Base-by-base conservation (phyloP, 92 coral and sea anemone species). In the Actinostola sp. region DNA sequence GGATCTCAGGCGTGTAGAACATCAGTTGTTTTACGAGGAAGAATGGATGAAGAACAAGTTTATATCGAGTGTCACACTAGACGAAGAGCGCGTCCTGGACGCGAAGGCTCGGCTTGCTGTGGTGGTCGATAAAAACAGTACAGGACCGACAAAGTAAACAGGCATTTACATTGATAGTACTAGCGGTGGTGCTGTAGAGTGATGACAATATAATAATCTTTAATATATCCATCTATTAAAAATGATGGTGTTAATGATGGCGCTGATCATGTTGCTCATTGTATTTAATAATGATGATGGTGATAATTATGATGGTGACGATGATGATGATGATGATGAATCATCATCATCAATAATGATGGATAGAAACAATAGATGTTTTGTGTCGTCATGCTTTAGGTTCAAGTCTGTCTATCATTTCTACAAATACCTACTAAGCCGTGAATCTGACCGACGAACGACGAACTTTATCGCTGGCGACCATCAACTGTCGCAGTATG, bases 101-200 rank as follows among this genome's bases (percentile, higher is more conserved):
- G 92, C 94, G 48, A 93, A 85, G 78, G 80, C 71, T 50, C 87
- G 84, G 74, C 82, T 90, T 23, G 88, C 88, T 28, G 73, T 39
- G 31, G 86, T 93, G 17, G 86, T 93, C 44, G 88, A 93, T 69
- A 79, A 84, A 33, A 93, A 93, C 84, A 85, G 86, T 49, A 63
- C 73, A 41, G 98, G 98, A 9, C 98, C 98, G 5, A 54, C 82
- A 10, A 93, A 92, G 98, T 93, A 84, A 79, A 90, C 2, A 23
- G 21, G 11, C 2, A 5, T 46, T 46, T 19, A 4, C 3, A 13
- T 46, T 46, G 3, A 53, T 3, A 3, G 12, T 66, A 2, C 20
- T 10, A 20, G 17, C 23, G 38, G 28, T 27, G 30, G 31, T 8
- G 63, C 4, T 30, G 30, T 9, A 25, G 6, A 17, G 21, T 50